Evolutionary conservation across 2,113 vertebrate species (phyloP), one percentile per base, ranked within the genome.

Genomic region (Progne subis): DNA sequence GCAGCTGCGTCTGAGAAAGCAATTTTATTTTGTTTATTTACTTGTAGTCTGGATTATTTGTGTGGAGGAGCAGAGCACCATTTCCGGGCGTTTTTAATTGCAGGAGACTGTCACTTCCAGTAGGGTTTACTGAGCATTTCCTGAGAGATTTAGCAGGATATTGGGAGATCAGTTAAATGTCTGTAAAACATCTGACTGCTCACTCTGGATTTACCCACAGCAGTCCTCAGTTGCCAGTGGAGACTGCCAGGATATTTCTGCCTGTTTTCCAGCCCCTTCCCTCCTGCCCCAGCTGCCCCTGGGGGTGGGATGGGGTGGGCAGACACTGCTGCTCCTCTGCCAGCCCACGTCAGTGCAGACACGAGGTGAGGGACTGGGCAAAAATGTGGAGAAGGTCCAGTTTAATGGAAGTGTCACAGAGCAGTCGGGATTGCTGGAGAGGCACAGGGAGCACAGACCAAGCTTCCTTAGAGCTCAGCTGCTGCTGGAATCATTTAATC

Each of bases 41-140:
- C 50, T 53, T 43, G 31, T 57, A 50, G 49, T 53, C 64, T 59
- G n/a, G 37, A 28, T 71, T 93, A 39, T 83, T 88, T 76, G 31
- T 70, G 41, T 56, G 70, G 75, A 65, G n/a, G 32, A 89, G 46
- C 3, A 7, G 9, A 90, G 64, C 7, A 10, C 60, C 64, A 24
- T 93, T 95, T 93, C 47, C 68, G 94, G 90, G 21, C 56, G 25
- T 31, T 93, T 92, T 94, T 93, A 96, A 88, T 92, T 88, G 91
- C 69, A 75, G 68, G 18, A 52, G 77, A 16, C 69, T 83, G 46
- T 90, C 47, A 10, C 64, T 94, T 93, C 41, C 80, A 93, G 57
- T 10, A 11, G 56, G 53, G 43, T 78, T 95, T 90, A 60, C 82
- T 39, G 85, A 86, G 71, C 78, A 76, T 86, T 93, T 96, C 93